A percentile compares a stretch with the other conserved stretches of the same genome.
Evolutionary conservation across 2,888 invertebrate species (phyloP).

Genomic region (Ormyrus thymus): DNA sequence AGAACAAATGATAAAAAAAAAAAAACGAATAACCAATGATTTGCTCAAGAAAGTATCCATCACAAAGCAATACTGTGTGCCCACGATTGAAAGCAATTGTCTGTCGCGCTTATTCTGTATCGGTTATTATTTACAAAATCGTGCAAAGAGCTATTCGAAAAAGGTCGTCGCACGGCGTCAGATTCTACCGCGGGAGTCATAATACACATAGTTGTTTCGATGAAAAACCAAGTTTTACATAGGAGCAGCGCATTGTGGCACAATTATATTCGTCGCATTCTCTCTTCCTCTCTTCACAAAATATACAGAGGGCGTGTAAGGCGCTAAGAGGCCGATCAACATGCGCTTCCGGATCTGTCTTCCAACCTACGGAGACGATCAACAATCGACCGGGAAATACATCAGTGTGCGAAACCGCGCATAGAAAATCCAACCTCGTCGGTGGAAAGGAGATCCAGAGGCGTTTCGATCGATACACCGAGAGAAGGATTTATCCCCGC

Average conservation of each 20-base stretch:
- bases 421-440: no score
- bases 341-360: slow-evolving; percentile 1
- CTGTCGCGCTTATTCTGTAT: slow-evolving; percentile 27
- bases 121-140: slow-evolving; percentile 29
- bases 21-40: neutral
- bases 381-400: neutral
- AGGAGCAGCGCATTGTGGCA: slow-evolving; percentile 43
- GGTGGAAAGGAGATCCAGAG: no score
- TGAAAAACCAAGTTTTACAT: slow-evolving; percentile 26
- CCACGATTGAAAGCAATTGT: slow-evolving; percentile 31
- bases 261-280: slow-evolving; percentile 36
- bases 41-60: neutral
- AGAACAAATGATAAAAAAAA: no score
- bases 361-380: neutral
- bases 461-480: no score
- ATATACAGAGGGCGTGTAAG: slow-evolving; percentile 37
- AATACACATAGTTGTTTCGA: neutral
- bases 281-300: slow-evolving; percentile 14
- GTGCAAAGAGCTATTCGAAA: slow-evolving; percentile 1
- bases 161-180: slow-evolving; percentile 33
- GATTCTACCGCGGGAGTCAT: slow-evolving; percentile 44
- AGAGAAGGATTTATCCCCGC: neutral
- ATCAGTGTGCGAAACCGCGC: no score
- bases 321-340: slow-evolving; percentile 43
- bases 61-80: neutral